These are phyloP conservation scores for Penaeus indicus DNA, from an alignment of 1,140 invertebrate species.

Conservation along the genomic window DNA sequence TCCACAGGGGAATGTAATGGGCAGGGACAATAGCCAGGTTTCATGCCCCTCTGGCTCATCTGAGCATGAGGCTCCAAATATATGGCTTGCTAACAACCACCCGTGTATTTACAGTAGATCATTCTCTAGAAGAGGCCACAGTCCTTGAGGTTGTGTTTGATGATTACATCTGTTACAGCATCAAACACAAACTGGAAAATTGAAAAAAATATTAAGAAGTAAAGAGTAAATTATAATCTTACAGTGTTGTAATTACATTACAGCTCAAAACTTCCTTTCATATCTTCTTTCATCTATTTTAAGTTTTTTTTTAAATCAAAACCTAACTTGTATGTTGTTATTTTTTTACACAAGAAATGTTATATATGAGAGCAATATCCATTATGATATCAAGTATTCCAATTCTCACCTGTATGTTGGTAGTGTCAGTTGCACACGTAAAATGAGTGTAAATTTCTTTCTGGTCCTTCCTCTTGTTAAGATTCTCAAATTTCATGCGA, in stretches of 20 bases:
- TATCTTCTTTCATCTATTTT: too few relatives aligned
- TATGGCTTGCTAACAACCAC: neutral
- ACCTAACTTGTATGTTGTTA: too few relatives aligned
- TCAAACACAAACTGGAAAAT: slow-evolving; percentile 86
- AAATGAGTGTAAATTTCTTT: slow-evolving; percentile 95
- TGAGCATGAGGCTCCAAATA: neutral
- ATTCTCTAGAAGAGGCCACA: slow-evolving; percentile 81
- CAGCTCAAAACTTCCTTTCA: too few relatives aligned
- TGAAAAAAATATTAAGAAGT: neutral
- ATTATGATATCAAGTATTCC: neutral
- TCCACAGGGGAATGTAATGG: slow-evolving; percentile 41
- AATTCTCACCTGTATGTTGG: slow-evolving; percentile 78
- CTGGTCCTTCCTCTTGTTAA: slow-evolving; percentile 87
- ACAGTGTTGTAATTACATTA: too few relatives aligned
- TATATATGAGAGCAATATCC: neutral
- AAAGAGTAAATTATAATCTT: neutral
- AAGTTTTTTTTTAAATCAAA: too few relatives aligned
- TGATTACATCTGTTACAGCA: slow-evolving; percentile 92
- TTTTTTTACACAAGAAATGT: neutral
- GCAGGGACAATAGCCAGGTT: too few relatives aligned
- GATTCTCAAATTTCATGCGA: slow-evolving; percentile 88
- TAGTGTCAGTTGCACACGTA: slow-evolving; percentile 92
- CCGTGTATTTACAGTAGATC: neutral
- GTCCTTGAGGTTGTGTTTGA: slow-evolving; percentile 93
- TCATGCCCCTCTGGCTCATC: too few relatives aligned